Evolutionary conservation across 2,888 invertebrate species (phyloP).

Genomic region (Ophioninae sp.): DNA sequence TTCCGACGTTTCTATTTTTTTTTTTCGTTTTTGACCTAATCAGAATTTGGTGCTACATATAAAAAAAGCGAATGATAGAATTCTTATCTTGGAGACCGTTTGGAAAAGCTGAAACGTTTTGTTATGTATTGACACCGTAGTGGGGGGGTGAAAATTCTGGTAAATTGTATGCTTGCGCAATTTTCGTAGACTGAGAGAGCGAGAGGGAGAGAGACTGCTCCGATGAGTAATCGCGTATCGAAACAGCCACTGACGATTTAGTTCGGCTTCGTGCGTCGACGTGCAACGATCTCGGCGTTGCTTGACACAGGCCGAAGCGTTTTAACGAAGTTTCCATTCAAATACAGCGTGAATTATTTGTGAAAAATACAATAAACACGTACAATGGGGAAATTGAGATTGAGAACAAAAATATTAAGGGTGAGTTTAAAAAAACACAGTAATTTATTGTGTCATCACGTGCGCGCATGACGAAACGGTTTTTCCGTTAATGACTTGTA

Average conservation of each 20-base stretch:
- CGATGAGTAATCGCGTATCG: conserved; percentile 54
- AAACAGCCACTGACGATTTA: conserved; percentile 44
- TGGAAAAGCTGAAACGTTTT: conserved; percentile 46
- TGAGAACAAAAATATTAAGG: conserved; percentile 62
- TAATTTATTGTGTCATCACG: conserved; percentile 21
- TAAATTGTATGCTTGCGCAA: conserved; percentile 56
- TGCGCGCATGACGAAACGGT: conserved; percentile 2
- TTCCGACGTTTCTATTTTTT: not conserved
- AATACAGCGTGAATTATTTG: conserved; percentile 1
- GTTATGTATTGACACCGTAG: conserved; percentile 9
- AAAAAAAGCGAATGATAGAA: conserved; percentile 14
- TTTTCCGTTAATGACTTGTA: not conserved
- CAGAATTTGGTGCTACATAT: not conserved
- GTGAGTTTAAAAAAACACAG: conserved; percentile 53
- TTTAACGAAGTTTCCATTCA: not conserved
- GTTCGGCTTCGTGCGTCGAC: conserved; percentile 41
- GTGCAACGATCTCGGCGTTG: conserved; percentile 6
- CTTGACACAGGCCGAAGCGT: not conserved
- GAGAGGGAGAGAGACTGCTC: conserved; percentile 18
- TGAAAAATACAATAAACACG: not conserved
- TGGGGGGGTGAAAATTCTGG: conserved; percentile 30
- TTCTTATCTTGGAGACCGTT: conserved; percentile 32
- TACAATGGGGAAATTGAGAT: conserved; percentile 64
- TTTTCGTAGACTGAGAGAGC: conserved; percentile 18
- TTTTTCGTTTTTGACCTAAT: not conserved